Conservation (phyloP, 2,888 invertebrate genomes). For the Drosophila nigricruria region DNA sequence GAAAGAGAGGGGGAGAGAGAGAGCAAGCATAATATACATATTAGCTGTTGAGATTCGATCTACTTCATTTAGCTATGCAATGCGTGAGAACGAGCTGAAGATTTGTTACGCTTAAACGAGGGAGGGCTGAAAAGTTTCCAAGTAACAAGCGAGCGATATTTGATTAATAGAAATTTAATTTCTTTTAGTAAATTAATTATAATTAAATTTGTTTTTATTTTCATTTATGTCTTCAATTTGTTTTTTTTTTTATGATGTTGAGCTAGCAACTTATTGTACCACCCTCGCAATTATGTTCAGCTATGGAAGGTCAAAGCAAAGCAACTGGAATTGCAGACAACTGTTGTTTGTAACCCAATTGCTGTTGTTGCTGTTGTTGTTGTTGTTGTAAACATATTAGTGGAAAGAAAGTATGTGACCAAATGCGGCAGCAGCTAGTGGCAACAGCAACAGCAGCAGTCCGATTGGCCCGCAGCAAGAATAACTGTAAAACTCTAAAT, state of each 20-base stretch:
- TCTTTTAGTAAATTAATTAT: no score
- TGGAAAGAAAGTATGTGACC: constrained; percentile 74
- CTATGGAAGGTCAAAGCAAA: neutral
- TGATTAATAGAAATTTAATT: neutral
- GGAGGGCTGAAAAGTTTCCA: neutral
- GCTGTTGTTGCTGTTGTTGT: constrained; percentile 14
- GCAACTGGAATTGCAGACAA: constrained; percentile 15
- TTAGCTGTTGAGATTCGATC: constrained; percentile 2
- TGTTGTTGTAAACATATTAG: constrained; percentile 46
- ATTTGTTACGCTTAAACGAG: neutral
- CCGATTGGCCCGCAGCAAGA: constrained; percentile 6
- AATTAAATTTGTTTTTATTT: neutral
- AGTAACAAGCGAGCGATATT: neutral
- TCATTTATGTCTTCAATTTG: neutral
- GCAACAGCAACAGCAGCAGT: constrained; percentile 19
- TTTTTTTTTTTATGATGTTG: no score
- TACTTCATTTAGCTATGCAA: neutral
- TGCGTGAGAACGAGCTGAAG: neutral
- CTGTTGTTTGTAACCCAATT: constrained; percentile 54
- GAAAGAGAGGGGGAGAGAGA: neutral
- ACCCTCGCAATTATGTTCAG: constrained; percentile 6
- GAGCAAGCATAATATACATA: constrained; percentile 1
- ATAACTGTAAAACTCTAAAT: constrained; percentile 24
- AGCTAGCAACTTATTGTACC: neutral
- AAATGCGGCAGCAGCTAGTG: constrained; percentile 35